These are phyloP conservation scores for Spodoptera littoralis DNA, from an alignment of 2,888 invertebrate genomes.

Conservation along the genomic window DNA sequence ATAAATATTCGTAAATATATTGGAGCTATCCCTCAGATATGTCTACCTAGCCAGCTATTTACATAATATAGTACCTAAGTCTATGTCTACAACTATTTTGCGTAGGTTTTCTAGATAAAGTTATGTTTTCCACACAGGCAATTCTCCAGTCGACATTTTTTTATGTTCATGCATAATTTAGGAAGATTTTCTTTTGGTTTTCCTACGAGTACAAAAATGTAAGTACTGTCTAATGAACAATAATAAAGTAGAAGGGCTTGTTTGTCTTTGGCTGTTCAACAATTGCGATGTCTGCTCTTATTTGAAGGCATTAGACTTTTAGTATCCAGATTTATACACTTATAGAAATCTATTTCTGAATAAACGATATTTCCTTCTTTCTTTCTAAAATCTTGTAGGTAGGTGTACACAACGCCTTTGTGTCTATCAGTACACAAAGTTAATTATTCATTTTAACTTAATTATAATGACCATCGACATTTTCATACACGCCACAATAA, in stretches of 20 bases:
- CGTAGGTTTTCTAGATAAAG: constrained; percentile 8
- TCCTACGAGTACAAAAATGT: neutral
- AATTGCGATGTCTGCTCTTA: no score
- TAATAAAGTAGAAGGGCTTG: neutral
- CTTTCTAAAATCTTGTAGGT: no score
- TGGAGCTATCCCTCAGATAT: neutral
- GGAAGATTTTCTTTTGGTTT: neutral
- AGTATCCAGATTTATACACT: no score
- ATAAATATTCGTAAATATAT: constrained; percentile 1
- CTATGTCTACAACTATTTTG: neutral
- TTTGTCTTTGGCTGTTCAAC: no score
- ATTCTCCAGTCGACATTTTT: constrained; percentile 7
- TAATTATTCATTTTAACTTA: no score
- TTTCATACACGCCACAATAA: no score
- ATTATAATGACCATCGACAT: no score
- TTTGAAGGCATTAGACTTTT: no score
- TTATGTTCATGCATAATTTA: constrained; percentile 10
- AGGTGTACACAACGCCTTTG: no score
- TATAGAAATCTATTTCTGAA: no score
- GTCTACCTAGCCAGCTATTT: neutral
- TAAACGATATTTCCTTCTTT: no score
- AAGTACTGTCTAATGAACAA: neutral
- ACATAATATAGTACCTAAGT: neutral
- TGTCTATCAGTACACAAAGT: no score
- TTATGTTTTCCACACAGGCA: constrained; percentile 5